Evolutionary conservation across 2,888 invertebrate genomes (phyloP).

Genomic region (Drosophila emarginata): DNA sequence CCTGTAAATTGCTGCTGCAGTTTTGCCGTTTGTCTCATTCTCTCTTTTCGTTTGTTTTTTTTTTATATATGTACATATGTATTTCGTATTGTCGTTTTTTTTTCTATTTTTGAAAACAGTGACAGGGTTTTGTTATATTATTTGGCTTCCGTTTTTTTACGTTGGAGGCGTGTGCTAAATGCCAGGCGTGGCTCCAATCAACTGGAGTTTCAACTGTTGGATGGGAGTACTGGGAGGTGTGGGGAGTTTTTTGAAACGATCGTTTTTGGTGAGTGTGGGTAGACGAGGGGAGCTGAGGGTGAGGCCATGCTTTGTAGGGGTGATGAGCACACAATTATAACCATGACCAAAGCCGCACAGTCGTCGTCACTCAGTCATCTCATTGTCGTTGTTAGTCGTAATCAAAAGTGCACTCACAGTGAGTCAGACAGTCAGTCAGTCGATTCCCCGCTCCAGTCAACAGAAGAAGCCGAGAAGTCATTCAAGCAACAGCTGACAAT

Average conservation of each 20-base stretch:
- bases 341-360: conserved; percentile 58
- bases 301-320: conserved; percentile 9
- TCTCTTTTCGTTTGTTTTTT: not conserved
- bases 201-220: not conserved
- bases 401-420: conserved; percentile 51
- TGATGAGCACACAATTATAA: conserved; percentile 62
- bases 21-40: not conserved
- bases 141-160: conserved; percentile 44
- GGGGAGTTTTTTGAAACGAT: no score
- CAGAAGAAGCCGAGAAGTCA: conserved; percentile 17
- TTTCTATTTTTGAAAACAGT: conserved; percentile 23
- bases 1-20: conserved; percentile 1
- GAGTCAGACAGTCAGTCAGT: conserved; percentile 13
- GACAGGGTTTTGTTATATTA: conserved; percentile 26
- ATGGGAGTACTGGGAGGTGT: not conserved
- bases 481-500: conserved; percentile 26
- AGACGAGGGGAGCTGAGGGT: not conserved
- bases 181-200: conserved; percentile 31
- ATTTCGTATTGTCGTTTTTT: not conserved
- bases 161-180: conserved; percentile 37
- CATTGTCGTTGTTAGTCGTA: conserved; percentile 40
- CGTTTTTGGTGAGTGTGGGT: not conserved
- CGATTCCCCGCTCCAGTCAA: conserved; percentile 1
- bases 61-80: not conserved
- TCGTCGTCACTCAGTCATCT: conserved; percentile 39